These are phyloP conservation scores for Thumatha senex DNA, from an alignment of 2,888 invertebrate species.

Conservation along the genomic window DNA sequence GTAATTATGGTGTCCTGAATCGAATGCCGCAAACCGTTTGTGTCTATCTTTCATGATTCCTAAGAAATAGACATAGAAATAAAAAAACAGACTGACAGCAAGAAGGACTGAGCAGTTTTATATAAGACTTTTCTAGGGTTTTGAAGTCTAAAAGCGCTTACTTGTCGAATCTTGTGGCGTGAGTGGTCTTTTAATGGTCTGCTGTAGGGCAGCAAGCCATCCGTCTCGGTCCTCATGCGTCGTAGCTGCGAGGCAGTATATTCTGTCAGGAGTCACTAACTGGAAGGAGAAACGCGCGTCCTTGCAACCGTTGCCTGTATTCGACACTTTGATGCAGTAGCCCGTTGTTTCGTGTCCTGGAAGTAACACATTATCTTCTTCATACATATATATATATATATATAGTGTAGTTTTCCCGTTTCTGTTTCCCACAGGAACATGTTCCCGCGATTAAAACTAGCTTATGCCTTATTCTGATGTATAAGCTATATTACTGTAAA, in stretches of 20 bases:
- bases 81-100: too few relatives aligned
- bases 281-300: conserved; percentile 93
- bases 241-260: conserved; percentile 89
- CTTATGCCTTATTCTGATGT: too few relatives aligned
- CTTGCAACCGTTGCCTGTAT: conserved; percentile 83
- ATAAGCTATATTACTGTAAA: too few relatives aligned
- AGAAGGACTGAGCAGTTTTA: too few relatives aligned
- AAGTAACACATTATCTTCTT: not conserved
- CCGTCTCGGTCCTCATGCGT: conserved; percentile 90
- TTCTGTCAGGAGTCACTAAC: conserved; percentile 90
- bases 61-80: too few relatives aligned
- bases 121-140: not conserved
- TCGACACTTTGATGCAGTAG: conserved; percentile 86
- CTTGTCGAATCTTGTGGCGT: conserved; percentile 91
- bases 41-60: too few relatives aligned
- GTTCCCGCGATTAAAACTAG: too few relatives aligned
- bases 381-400: too few relatives aligned
- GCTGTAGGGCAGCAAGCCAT: conserved; percentile 91
- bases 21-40: too few relatives aligned
- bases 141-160: conserved; percentile 58
- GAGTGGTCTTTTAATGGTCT: conserved; percentile 88
- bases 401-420: too few relatives aligned
- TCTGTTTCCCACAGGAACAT: too few relatives aligned
- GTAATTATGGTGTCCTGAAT: too few relatives aligned
- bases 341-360: conserved; percentile 89